A percentile compares a stretch with the other conserved stretches of the same genome.
Conservation (phyloP, 2,113 vertebrate species). For the Laterallus jamaicensis region DNA sequence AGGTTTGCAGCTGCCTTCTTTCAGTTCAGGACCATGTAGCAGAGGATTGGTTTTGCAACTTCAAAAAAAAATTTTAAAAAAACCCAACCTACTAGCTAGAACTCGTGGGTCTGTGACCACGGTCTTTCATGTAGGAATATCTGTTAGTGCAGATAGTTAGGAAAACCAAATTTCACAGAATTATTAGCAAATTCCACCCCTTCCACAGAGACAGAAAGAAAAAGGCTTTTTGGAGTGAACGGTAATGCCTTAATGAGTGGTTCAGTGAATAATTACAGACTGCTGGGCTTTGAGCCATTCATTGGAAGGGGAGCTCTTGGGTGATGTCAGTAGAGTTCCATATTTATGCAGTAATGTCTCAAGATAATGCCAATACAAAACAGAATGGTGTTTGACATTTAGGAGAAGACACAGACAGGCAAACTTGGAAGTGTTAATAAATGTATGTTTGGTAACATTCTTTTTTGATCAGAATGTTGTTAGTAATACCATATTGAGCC, state of each 20-base stretch:
- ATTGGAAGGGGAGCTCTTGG: background rate
- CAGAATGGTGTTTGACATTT: constrained; percentile 39
- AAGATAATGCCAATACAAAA: constrained; percentile 48
- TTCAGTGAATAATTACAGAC: constrained; percentile 21
- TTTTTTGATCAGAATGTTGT: constrained; percentile 21
- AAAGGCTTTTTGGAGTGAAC: background rate
- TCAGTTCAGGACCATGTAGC: background rate
- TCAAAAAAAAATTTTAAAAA: background rate
- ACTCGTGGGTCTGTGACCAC: background rate
- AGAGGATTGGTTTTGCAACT: background rate
- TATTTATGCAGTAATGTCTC: constrained; percentile 45
- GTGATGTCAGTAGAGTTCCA: constrained; percentile 33
- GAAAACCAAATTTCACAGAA: background rate
- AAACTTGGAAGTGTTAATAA: constrained; percentile 38
- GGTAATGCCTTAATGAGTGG: constrained; percentile 9
- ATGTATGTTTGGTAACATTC: constrained; percentile 50
- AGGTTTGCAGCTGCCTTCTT: background rate
- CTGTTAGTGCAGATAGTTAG: background rate
- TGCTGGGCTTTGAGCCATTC: constrained; percentile 39
- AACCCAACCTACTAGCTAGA: fast-evolving
- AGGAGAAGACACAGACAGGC: background rate
- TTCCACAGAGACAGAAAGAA: background rate
- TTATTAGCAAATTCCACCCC: background rate
- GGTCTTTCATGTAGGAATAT: background rate
- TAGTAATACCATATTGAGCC: constrained; percentile 16